Conservation (phyloP, 2,888 invertebrate species). For the Drosophila buzzatii region DNA sequence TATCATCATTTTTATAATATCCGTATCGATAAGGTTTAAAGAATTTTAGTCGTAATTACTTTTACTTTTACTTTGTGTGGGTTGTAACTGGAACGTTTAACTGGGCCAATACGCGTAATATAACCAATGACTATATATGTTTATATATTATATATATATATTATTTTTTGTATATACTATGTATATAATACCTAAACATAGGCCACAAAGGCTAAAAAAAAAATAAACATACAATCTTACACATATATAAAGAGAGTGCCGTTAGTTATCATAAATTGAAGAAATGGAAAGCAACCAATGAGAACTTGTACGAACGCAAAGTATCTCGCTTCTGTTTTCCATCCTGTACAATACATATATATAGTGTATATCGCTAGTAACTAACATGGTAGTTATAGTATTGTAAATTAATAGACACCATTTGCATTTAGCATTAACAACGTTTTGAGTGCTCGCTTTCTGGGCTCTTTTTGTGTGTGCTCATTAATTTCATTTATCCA, state of each 20-base stretch:
- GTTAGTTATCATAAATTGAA: slow-evolving; percentile 37
- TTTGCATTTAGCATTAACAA: slow-evolving; percentile 70
- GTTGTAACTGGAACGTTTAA: slow-evolving; percentile 66
- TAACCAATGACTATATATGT: slow-evolving; percentile 40
- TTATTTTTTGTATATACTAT: slow-evolving; percentile 31
- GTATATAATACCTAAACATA: slow-evolving; percentile 44
- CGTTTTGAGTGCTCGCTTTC: slow-evolving; percentile 49
- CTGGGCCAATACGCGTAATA: slow-evolving; percentile 56
- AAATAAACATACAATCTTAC: slow-evolving; percentile 34
- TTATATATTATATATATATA: slow-evolving; percentile 8
- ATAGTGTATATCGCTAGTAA: slow-evolving; percentile 25
- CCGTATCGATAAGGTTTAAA: slow-evolving; percentile 23
- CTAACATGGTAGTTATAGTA: slow-evolving; percentile 40
- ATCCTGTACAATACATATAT: slow-evolving; percentile 32
- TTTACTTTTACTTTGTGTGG: slow-evolving; percentile 20
- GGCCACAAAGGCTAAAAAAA: slow-evolving; percentile 15
- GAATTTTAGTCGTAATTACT: slow-evolving; percentile 26
- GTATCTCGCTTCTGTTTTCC: slow-evolving; percentile 20
- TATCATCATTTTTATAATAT: slow-evolving; percentile 12
- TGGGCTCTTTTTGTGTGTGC: slow-evolving; percentile 22
- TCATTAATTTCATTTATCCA: slow-evolving; percentile 17
- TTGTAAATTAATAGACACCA: slow-evolving; percentile 70
- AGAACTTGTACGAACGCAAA: slow-evolving; percentile 20
- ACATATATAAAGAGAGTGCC: slow-evolving; percentile 44
- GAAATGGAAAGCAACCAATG: slow-evolving; percentile 34